Evolutionary conservation across 1,140 invertebrate genomes (phyloP), one percentile per base, ranked within the genome.

Genomic region (Hypothenemus hampei): DNA sequence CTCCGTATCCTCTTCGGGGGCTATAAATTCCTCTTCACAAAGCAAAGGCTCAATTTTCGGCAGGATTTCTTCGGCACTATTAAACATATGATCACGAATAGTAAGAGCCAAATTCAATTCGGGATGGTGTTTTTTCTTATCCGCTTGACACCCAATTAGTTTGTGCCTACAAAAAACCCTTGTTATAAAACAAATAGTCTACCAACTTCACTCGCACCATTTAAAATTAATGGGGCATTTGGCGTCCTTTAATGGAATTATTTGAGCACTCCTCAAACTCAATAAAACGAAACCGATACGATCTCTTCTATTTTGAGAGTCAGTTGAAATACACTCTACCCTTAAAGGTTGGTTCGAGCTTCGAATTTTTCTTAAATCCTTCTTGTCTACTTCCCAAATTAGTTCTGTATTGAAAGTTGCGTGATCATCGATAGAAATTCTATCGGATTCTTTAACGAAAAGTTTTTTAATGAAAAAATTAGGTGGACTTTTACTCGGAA

Each of bases 381-480:
- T 70, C 62, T 77, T 77, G 43, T 76, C 72, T 1, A 68, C 67
- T 59, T 78, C 75, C 77, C 77, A 79, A 21, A 77, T 66, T 19
- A 78, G 67, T 58, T 77, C 73, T 1, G 72, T 74, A 16, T 65
- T 67, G 57, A 68, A 71, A 66, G 72, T 50, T 63, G 71, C 18
- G 71, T 69, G 67, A 62, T 73, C 46, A 46, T 69, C 65, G 3
- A 72, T 55, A 23, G 69, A 62, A 18, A 74, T 67, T 45, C 66
- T 63, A 62, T 77, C 72, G 10, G 76, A 74, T 67, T 78, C 71
- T 47, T 31, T 26, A 11, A 31, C 11, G 6, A 3, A 43, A 24
- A 45, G 35, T 35, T 35, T 52, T 1, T 46, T 37, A 46, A 15
- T 40, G 21, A 11, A 55, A 39, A 22, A 21, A 3, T 39, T 16